Conservation (phyloP, 2,113 vertebrate species). For the Myrmecophaga tridactyla region DNA sequence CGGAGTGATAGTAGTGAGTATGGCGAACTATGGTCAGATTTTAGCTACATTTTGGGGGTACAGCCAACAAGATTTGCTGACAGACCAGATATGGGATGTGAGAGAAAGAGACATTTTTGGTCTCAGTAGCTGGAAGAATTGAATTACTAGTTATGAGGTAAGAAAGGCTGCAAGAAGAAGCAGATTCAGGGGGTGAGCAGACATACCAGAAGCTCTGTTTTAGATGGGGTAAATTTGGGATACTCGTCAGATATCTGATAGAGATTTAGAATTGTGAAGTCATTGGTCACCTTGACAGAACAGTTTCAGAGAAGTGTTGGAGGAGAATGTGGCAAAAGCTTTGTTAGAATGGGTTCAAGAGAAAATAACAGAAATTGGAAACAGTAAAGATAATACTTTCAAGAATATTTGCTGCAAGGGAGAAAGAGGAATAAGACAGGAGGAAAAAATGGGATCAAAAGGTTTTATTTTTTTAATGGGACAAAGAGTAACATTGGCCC, state of each 20-base stretch:
- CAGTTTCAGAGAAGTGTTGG: not conserved
- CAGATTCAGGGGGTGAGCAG: not conserved
- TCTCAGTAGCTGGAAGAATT: not conserved
- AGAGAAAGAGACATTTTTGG: not conserved
- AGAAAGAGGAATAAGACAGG: too few species aligned
- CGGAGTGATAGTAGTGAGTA: not conserved
- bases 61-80: too few species aligned
- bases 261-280: not conserved
- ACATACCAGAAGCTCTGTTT: not conserved
- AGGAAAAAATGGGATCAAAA: not conserved
- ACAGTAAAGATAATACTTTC: not conserved
- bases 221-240: fast-evolving
- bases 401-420: not conserved
- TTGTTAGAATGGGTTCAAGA: not conserved
- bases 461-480: not conserved
- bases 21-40: not conserved
- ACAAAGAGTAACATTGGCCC: too few species aligned
- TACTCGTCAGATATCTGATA: not conserved
- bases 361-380: too few species aligned
- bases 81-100: not conserved
- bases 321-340: not conserved
- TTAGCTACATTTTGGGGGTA: not conserved
- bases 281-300: not conserved
- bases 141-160: not conserved
- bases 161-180: not conserved